Base-by-base conservation (phyloP, 2,797 vertebrate species). In the Falco cherrug region DNA sequence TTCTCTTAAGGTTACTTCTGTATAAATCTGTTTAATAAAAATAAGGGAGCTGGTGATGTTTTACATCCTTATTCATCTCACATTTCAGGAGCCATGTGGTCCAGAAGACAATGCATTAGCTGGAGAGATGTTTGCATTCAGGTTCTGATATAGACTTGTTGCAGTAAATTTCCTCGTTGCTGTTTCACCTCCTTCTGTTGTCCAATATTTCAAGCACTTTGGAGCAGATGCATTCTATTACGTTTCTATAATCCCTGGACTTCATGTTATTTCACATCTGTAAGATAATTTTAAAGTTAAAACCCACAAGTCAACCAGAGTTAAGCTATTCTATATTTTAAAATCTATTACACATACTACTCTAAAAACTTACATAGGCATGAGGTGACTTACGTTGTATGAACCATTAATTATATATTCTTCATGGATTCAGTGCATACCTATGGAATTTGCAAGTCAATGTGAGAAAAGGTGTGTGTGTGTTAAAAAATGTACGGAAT, bases 101-200 rank as follows among this genome's bases (percentile, higher is more conserved):
- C 28, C 10, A 18, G 48, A 87, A 91, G n/a, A 82, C 0, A 0
- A 9, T 43, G 15, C 7, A 35, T 6, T 54, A n/a, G 13, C 19
- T 85, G 12, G 8, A 63, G 56, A 86, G 48, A 37, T 20, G 26
- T 76, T 91, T 84, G 25, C 15, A 15, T 18, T 59, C 3, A 1
- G 5, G 1, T 26, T 87, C 47, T 79, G 68, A 83, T 63, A 65
- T 21, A 7, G n/a, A 28, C 63, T 90, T 84, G 33, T 16, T 54
- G n/a, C 35, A 74, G 3, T 45, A 84, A 51, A 68, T 60, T n/a
- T 82, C 47, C 53, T 73, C 76, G 5, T 50, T 90, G 17, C 20
- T 47, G 1, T 68, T 93, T 87, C 26, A 10, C 3, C 4, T 81
- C 41, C 54, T 91, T 60, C 43, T 67, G 0, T 25, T 80, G 26